Percentiles rank a stretch among this genome's conserved stretches.
Evolutionary conservation across 2,113 vertebrate species (phyloP).

Genomic region (Tamias sibiricus): DNA sequence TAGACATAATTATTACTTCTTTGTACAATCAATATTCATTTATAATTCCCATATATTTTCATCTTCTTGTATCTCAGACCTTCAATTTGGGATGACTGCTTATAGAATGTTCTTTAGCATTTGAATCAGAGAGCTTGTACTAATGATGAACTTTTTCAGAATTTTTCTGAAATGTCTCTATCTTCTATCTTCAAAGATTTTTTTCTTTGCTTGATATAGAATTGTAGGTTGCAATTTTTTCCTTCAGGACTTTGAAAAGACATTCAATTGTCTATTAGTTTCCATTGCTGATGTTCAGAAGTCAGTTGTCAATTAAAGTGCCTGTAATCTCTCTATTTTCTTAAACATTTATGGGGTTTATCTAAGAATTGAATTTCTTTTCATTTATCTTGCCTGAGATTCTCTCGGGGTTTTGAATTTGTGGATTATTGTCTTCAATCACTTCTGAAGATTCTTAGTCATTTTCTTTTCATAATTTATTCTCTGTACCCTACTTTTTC

Average conservation of each 20-base stretch:
- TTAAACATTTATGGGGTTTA: conserved; percentile 19
- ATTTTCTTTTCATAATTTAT: not conserved
- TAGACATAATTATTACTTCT: not conserved
- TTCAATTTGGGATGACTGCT: conserved; percentile 7
- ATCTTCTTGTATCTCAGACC: not conserved
- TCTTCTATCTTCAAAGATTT: not conserved
- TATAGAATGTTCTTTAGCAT: not conserved
- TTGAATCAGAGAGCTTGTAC: not conserved
- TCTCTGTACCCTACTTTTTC: not conserved
- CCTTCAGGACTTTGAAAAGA: not conserved
- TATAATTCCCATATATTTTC: not conserved
- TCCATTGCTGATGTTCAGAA: not conserved
- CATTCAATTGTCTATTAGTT: not conserved
- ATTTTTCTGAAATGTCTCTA: conserved; percentile 36
- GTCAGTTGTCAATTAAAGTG: not conserved
- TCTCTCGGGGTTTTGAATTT: not conserved
- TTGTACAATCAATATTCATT: not conserved
- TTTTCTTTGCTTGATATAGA: not conserved
- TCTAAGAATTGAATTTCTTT: not conserved
- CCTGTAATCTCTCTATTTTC: conserved; percentile 23
- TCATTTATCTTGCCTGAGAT: not conserved
- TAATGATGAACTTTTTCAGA: not conserved
- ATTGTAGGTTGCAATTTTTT: not conserved
- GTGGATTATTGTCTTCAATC: not conserved
- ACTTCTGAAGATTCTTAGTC: conserved; percentile 13